A percentile compares a stretch with the other conserved stretches of the same genome.
These are phyloP conservation scores for Choloepus didactylus DNA, from an alignment of 2,797 vertebrate species.

Conservation along the genomic window DNA sequence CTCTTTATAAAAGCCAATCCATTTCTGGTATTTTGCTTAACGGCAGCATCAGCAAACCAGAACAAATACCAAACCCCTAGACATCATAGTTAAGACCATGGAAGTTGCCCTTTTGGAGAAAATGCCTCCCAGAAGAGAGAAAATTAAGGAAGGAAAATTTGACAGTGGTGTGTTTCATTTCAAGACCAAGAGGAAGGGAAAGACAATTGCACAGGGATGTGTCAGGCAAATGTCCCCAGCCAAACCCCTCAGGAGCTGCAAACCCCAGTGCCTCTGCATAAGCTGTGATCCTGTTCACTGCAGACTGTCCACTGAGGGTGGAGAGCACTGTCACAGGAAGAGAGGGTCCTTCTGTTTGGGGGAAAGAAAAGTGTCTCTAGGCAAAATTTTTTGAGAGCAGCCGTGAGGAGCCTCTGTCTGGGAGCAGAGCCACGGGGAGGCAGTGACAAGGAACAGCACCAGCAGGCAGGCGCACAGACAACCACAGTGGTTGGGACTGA, in stretches of 20 bases:
- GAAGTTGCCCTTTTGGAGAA: neutral
- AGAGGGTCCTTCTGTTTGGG: neutral
- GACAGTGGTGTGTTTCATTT: conserved; percentile 8
- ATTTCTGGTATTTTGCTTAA: no score
- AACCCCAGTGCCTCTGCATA: no score
- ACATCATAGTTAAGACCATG: neutral
- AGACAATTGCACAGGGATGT: neutral
- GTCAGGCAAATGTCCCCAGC: neutral
- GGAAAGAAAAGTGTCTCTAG: neutral
- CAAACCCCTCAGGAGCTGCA: no score
- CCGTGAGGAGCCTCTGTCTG: neutral
- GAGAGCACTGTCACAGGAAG: neutral
- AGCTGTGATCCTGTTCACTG: no score
- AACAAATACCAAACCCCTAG: neutral
- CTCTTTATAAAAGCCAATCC: no score
- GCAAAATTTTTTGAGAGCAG: neutral
- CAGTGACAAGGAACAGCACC: neutral
- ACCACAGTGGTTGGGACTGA: neutral
- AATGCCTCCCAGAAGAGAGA: neutral
- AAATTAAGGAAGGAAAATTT: neutral
- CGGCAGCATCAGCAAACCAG: no score
- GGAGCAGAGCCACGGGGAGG: neutral
- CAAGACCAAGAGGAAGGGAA: neutral
- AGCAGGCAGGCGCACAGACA: neutral
- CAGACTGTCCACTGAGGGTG: neutral